Percentiles rank a stretch among this genome's conserved stretches.
Evolutionary conservation across 2,113 vertebrate species (phyloP).

Genomic region (Gobius niger): DNA sequence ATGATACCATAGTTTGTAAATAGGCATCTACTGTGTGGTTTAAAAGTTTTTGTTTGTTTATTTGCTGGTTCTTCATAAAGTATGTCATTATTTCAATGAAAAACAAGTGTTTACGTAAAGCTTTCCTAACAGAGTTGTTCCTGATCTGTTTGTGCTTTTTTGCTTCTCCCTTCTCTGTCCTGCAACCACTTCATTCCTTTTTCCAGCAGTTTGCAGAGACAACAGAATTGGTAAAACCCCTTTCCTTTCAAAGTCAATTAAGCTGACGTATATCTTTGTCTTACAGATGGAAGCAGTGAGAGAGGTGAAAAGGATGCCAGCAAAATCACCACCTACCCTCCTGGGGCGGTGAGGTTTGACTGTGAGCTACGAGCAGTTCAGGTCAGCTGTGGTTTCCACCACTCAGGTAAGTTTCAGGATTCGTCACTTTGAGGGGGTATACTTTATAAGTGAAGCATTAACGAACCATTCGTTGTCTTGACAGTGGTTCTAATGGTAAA

Average conservation of each 20-base stretch:
- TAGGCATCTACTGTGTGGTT: no score
- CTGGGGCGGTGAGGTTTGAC: slow-evolving; percentile 92
- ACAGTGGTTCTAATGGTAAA: slow-evolving; percentile 98
- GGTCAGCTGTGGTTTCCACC: slow-evolving; percentile 98
- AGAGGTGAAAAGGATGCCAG: slow-evolving; percentile 97
- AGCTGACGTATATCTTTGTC: slow-evolving; percentile 49
- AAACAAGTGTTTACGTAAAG: slow-evolving; percentile 46
- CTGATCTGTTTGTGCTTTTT: slow-evolving; percentile 21
- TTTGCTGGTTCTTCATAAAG: not conserved
- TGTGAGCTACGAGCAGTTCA: slow-evolving; percentile 91
- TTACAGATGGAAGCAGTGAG: slow-evolving; percentile 93
- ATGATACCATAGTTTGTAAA: slow-evolving; percentile 3
- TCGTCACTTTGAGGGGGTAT: not conserved
- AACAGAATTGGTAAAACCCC: slow-evolving; percentile 25
- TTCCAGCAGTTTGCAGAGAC: slow-evolving; percentile 56
- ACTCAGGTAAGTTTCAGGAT: slow-evolving; percentile 85
- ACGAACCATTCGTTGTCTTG: slow-evolving; percentile 2
- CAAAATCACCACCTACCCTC: slow-evolving; percentile 98
- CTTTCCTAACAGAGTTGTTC: slow-evolving; percentile 29
- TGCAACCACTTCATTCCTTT: slow-evolving; percentile 45
- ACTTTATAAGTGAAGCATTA: not conserved
- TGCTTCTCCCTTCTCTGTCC: slow-evolving; percentile 15
- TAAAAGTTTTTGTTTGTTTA: no score
- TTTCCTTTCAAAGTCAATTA: slow-evolving; percentile 4
- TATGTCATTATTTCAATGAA: not conserved